Evolutionary conservation across 35 echinoderm and acorn worm genomes (phyloP).

Genomic region (Lytechinus variegatus): DNA sequence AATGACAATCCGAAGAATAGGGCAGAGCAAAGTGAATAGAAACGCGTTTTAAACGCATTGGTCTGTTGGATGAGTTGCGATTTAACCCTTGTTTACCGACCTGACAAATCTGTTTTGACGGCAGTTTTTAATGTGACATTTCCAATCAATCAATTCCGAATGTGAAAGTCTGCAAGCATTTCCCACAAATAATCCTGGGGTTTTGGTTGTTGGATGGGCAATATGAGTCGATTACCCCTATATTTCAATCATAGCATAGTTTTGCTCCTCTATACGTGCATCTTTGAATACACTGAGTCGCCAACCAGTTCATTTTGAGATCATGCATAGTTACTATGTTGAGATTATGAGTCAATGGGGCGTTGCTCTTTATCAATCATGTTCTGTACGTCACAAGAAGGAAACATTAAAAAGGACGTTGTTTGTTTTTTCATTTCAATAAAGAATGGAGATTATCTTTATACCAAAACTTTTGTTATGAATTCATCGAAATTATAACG

Average conservation of each 20-base stretch:
- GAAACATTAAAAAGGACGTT: too few relatives aligned
- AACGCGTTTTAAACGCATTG: not conserved
- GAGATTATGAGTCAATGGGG: too few relatives aligned
- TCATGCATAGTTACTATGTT: too few relatives aligned
- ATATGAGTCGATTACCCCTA: not conserved
- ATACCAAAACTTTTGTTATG: too few relatives aligned
- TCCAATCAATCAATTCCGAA: slow-evolving; percentile 2
- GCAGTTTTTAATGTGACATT: slow-evolving; percentile 12
- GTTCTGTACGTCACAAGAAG: too few relatives aligned
- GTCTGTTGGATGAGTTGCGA: not conserved
- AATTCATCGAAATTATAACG: too few relatives aligned
- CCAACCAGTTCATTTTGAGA: too few relatives aligned
- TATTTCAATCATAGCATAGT: not conserved
- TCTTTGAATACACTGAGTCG: too few relatives aligned
- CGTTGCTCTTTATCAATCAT: too few relatives aligned
- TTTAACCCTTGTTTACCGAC: not conserved
- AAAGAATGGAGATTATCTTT: too few relatives aligned
- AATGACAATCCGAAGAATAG: not conserved
- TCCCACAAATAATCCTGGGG: not conserved
- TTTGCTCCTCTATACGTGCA: too few relatives aligned
- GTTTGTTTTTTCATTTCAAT: too few relatives aligned
- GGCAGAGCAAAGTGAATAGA: not conserved
- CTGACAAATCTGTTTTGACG: slow-evolving; percentile 2
- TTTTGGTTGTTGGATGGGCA: not conserved
- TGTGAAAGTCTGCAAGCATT: not conserved